These are phyloP conservation scores for Cosmia trapezina DNA, from an alignment of 2,888 invertebrate species.

Conservation along the genomic window DNA sequence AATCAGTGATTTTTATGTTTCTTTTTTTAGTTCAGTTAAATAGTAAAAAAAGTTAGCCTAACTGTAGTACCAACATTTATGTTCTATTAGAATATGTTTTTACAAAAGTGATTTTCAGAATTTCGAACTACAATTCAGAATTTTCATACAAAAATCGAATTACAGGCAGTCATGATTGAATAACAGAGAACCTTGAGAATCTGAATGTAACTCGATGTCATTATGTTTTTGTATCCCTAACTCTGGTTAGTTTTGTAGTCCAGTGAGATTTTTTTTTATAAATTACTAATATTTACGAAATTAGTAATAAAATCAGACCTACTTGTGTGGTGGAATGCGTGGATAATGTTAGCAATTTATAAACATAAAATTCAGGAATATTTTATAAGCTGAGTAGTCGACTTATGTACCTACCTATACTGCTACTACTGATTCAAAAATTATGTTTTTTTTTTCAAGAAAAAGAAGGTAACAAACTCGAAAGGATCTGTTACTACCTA, in stretches of 20 bases:
- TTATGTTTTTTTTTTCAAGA: too few relatives aligned
- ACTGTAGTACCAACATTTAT: not conserved
- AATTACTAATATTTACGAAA: not conserved
- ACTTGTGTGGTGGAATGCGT: not conserved
- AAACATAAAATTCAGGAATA: slow-evolving; percentile 2
- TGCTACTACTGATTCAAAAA: too few relatives aligned
- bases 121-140: not conserved
- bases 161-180: not conserved
- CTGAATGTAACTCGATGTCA: not conserved
- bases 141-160: not conserved
- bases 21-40: not conserved
- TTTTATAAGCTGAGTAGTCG: not conserved
- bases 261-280: not conserved
- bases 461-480: too few relatives aligned
- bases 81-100: not conserved
- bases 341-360: not conserved
- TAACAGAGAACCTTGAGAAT: not conserved
- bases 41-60: not conserved
- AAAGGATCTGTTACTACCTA: too few relatives aligned
- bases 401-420: too few relatives aligned
- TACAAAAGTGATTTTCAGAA: slow-evolving; percentile 1
- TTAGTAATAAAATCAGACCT: not conserved
- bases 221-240: not conserved
- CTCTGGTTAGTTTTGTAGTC: not conserved
- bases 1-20: not conserved